These are phyloP conservation scores for Melanchra persicariae DNA, from an alignment of 2,888 invertebrate species.

Conservation along the genomic window DNA sequence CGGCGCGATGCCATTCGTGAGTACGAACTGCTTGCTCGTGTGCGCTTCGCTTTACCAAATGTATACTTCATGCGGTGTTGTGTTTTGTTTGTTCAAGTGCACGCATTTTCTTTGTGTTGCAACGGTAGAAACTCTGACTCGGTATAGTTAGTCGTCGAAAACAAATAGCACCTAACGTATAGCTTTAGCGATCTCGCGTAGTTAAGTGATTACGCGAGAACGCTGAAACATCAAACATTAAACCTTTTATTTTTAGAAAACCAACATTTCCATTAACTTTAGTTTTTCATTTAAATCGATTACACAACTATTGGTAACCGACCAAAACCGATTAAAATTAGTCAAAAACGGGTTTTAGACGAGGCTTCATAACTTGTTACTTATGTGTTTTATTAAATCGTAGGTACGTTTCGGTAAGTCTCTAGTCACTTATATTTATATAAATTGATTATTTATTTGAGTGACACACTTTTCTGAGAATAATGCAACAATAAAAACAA, in stretches of 20 bases:
- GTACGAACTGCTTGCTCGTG: conserved; percentile 83
- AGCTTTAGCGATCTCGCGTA: conserved; percentile 4
- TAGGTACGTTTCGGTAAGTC: conserved; percentile 1
- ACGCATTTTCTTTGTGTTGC: conserved; percentile 61
- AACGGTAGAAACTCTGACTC: conserved; percentile 15
- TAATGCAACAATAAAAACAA: not conserved
- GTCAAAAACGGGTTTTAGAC: conserved; percentile 35
- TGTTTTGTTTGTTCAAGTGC: conserved; percentile 78
- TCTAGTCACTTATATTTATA: conserved; percentile 1
- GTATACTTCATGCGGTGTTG: conserved; percentile 59
- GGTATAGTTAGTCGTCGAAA: conserved; percentile 9
- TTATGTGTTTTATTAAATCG: conserved; percentile 15
- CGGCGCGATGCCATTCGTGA: conserved; percentile 88
- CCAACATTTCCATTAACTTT: not conserved
- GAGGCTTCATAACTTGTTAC: conserved; percentile 14
- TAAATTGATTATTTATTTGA: conserved; percentile 7
- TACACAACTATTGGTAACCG: conserved; percentile 34
- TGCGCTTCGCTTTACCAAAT: conserved; percentile 73
- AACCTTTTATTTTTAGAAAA: not conserved
- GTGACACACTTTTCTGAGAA: not conserved
- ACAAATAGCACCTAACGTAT: conserved; percentile 11
- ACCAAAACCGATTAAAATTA: conserved; percentile 9
- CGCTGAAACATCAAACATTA: conserved; percentile 5
- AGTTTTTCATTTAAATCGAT: conserved; percentile 21
- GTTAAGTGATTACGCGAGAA: too few relatives aligned